phyloP scores from a whole-genome alignment of 2,797 vertebrate species.

The Centropyge bicolor region DNA sequence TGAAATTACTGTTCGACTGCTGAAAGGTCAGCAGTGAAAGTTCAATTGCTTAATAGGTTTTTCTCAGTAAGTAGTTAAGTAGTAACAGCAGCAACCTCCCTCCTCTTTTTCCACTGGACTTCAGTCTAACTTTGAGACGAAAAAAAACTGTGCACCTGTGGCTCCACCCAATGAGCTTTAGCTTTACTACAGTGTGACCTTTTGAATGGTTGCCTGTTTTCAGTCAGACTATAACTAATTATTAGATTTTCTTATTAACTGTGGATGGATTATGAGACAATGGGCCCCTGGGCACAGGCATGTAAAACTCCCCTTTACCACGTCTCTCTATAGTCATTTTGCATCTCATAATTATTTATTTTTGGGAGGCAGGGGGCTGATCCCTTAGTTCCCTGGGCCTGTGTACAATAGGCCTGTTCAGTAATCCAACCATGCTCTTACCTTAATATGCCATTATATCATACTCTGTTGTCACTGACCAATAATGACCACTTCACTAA shows the following conservation, averaged over 20 bases:
- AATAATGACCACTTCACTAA: background rate
- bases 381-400: background rate
- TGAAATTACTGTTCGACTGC: background rate
- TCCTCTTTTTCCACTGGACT: constrained; percentile 8
- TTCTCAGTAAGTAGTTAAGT: background rate
- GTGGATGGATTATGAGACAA: background rate
- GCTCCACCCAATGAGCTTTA: constrained; percentile 1
- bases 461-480: background rate
- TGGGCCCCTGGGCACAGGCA: too few species aligned
- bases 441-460: background rate
- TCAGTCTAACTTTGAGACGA: background rate
- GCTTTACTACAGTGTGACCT: background rate
- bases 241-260: background rate
- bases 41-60: background rate
- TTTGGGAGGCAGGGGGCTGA: background rate
- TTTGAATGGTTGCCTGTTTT: background rate
- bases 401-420: background rate
- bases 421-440: background rate
- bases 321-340: background rate
- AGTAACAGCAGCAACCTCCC: background rate
- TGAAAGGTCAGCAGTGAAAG: background rate
- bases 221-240: background rate
- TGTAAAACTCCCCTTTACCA: too few species aligned
- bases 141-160: background rate
- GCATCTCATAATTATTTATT: background rate